Percentiles rank a stretch among this genome's conserved stretches.
Evolutionary conservation across 2,113 vertebrate genomes (phyloP).

Genomic region (zebrafish (Danio rerio)): DNA sequence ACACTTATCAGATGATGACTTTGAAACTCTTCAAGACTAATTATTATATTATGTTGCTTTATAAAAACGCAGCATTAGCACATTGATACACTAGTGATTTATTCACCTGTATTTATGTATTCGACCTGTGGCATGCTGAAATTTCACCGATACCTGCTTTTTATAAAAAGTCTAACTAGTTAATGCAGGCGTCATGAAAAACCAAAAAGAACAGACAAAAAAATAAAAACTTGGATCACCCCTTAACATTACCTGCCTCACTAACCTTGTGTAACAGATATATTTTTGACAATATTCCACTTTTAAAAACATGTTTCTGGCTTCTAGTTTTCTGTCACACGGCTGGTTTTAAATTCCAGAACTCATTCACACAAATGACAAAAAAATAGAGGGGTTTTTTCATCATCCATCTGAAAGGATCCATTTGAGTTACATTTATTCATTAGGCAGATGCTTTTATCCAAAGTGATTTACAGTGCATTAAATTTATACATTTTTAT

Average conservation of each 20-base stretch:
- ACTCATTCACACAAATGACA: not conserved
- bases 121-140: not conserved
- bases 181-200: not conserved
- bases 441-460: not conserved
- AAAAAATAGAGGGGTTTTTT: not conserved
- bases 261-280: not conserved
- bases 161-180: not conserved
- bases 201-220: not conserved
- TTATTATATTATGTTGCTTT: no score
- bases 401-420: conserved; percentile 2
- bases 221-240: no score
- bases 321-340: not conserved
- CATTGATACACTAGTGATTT: no score
- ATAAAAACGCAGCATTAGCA: no score
- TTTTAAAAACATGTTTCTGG: not conserved
- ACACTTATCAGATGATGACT: no score
- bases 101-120: no score
- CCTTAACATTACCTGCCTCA: not conserved
- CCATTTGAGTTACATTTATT: conserved; percentile 6
- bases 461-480: conserved; percentile 15
- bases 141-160: not conserved
- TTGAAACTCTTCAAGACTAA: no score
- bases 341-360: conserved; percentile 2
- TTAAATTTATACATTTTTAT: conserved; percentile 15
- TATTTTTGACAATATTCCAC: not conserved